A percentile compares a stretch with the other conserved stretches of the same genome.
Conservation (phyloP, 2,888 invertebrate species). For the Bimastos eiseni region DNA sequence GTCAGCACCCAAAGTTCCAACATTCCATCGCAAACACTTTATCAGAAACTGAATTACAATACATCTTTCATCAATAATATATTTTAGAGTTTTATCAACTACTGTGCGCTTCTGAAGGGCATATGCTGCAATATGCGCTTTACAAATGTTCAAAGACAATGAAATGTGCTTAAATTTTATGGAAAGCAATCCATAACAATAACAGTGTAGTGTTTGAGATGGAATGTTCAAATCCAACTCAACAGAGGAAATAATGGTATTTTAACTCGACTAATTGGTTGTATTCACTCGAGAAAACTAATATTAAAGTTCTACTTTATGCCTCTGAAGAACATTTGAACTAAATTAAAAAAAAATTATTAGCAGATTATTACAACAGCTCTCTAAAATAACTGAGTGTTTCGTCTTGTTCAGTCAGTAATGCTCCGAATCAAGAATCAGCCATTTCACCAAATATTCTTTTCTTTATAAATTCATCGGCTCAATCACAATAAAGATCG, state of each 20-base stretch:
- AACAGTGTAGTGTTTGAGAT: too few relatives aligned
- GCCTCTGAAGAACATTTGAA: not conserved
- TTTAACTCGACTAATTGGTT: not conserved
- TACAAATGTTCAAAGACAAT: too few relatives aligned
- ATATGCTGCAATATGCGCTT: too few relatives aligned
- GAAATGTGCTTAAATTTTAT: not conserved
- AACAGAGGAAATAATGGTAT: not conserved
- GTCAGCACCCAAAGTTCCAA: not conserved
- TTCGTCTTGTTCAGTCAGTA: not conserved
- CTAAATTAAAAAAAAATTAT: not conserved
- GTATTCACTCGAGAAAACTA: not conserved
- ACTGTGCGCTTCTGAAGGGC: too few relatives aligned
- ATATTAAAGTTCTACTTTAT: not conserved
- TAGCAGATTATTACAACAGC: not conserved
- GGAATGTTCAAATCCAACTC: too few relatives aligned
- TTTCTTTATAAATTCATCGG: not conserved
- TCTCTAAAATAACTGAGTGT: not conserved
- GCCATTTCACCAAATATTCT: too few relatives aligned
- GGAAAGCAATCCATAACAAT: not conserved
- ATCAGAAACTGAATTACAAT: not conserved
- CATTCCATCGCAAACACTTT: not conserved
- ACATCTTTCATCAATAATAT: not conserved
- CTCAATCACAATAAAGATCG: not conserved
- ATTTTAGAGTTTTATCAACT: not conserved
- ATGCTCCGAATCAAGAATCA: too few relatives aligned